A percentile compares a stretch with the other conserved stretches of the same genome.
phyloP scores from a whole-genome alignment of 1,140 invertebrate genomes.

The Ditylenchus dipsaci region DNA sequence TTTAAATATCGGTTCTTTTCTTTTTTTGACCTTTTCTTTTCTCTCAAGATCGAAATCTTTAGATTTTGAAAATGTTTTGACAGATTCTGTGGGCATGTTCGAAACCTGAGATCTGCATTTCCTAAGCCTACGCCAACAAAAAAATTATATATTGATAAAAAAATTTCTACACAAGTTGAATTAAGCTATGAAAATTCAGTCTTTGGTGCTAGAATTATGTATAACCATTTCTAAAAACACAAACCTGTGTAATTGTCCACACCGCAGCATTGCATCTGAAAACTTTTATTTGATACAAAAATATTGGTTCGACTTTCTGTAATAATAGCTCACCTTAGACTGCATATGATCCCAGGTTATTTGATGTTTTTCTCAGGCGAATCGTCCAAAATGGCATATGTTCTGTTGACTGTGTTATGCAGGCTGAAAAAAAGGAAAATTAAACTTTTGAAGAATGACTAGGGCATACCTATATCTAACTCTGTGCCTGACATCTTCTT shows the following conservation, averaged over 20 bases:
- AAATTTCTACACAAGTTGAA: no score
- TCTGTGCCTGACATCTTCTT: constrained; percentile 28
- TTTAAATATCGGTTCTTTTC: no score
- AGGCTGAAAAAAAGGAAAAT: constrained; percentile 3
- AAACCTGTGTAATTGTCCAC: constrained; percentile 35
- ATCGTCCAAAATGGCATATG: constrained; percentile 14
- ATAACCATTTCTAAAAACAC: no score
- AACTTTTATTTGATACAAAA: constrained; percentile 12
- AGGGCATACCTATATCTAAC: constrained; percentile 27
- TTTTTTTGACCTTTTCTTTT: no score
- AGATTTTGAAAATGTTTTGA: no score
- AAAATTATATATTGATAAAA: no score
- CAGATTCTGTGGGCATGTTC: no score
- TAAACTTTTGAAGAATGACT: background rate
- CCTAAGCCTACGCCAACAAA: no score
- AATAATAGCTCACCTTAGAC: constrained; percentile 5
- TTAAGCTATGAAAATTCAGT: no score
- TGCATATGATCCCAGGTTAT: constrained; percentile 49
- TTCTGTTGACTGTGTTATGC: constrained; percentile 26
- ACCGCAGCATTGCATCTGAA: constrained; percentile 53
- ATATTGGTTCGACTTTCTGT: background rate
- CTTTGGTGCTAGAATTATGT: no score
- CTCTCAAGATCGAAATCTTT: no score
- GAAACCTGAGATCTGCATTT: no score
- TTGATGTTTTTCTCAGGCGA: constrained; percentile 19